These are phyloP conservation scores for Tanypteryx hageni DNA, from an alignment of 2,888 invertebrate species.

Conservation along the genomic window DNA sequence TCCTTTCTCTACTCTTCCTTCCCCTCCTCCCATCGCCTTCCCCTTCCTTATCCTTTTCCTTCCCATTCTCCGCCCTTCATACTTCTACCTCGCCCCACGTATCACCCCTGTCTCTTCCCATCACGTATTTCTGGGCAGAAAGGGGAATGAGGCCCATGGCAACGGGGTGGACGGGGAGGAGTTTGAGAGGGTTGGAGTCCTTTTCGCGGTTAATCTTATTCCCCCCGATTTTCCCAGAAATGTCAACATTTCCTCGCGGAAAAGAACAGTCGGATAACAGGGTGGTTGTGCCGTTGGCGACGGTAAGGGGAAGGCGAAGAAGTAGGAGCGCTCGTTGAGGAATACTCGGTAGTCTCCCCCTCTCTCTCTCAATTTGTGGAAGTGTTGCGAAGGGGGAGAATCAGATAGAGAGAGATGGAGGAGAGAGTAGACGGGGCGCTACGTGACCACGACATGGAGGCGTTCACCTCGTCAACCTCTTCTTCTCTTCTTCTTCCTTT, in stretches of 20 bases:
- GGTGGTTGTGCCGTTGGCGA: neutral
- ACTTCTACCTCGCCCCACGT: neutral
- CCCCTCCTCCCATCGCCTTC: neutral
- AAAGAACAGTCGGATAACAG: neutral
- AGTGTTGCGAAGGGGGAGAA: neutral
- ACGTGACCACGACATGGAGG: neutral
- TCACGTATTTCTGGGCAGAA: conserved; percentile 11
- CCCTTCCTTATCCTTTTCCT: neutral
- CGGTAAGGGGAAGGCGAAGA: no score
- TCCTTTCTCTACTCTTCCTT: no score
- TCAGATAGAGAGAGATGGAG: neutral
- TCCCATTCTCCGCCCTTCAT: neutral
- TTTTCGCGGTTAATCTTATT: conserved; percentile 55
- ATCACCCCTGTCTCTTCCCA: neutral
- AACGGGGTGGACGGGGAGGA: neutral
- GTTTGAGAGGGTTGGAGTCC: neutral
- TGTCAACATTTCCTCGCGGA: conserved; percentile 37
- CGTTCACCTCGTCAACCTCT: neutral
- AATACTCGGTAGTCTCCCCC: no score
- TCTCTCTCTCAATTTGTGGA: no score
- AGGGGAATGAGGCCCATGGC: neutral
- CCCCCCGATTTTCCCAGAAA: conserved; percentile 33
- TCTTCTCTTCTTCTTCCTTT: no score
- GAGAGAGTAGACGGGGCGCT: neutral
- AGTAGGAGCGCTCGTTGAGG: no score